phyloP scores from a whole-genome alignment of 2,113 vertebrate genomes.

The Grammomys dolichurus region DNA sequence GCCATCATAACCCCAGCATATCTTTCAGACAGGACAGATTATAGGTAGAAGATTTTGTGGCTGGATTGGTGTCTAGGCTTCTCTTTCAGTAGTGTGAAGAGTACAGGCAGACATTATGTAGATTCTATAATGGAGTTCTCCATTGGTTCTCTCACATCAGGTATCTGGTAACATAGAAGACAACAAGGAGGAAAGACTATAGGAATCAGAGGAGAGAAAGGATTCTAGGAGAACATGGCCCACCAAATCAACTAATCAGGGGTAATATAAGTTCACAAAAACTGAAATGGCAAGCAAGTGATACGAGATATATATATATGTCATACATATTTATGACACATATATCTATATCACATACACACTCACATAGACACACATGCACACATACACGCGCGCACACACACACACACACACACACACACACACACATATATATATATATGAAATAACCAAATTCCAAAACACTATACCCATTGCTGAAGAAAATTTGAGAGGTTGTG shows the following conservation, averaged over 20 bases:
- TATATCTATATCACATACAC: no score
- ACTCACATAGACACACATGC: no score
- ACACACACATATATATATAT: neutral
- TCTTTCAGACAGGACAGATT: neutral
- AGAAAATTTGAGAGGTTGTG: neutral
- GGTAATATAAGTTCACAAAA: neutral
- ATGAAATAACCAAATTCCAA: neutral
- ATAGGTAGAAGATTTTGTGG: neutral
- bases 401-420: no score
- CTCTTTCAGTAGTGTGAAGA: neutral
- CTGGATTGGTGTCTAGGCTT: neutral
- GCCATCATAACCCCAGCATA: neutral
- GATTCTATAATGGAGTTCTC: neutral
- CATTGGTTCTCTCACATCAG: neutral
- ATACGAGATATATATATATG: no score
- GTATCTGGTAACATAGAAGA: neutral
- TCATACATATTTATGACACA: no score
- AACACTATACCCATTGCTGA: neutral
- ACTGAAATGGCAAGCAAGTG: neutral
- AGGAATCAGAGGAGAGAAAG: neutral
- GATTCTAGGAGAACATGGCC: neutral
- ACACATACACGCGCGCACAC: no score
- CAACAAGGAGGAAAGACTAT: neutral
- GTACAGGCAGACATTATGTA: neutral
- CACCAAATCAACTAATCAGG: neutral